Conservation (phyloP, 2,888 invertebrate species). For the Ectemnius cavifrons region DNA sequence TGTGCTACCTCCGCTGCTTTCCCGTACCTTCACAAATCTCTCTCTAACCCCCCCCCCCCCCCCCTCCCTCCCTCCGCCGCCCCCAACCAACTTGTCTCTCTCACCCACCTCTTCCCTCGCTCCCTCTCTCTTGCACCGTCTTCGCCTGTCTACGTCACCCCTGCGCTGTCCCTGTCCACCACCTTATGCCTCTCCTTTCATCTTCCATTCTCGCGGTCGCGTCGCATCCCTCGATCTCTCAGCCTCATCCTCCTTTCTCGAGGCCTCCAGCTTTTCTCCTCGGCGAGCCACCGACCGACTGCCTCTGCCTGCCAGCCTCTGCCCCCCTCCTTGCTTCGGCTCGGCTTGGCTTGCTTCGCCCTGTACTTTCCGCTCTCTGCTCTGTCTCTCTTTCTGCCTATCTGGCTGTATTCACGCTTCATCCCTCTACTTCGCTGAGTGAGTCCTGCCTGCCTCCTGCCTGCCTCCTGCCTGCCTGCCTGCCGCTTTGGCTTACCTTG, state of each 20-base stretch:
- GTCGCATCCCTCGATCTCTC: background rate
- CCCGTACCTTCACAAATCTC: slow-evolving; percentile 61
- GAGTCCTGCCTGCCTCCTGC: slow-evolving; percentile 1
- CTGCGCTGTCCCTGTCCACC: slow-evolving; percentile 11
- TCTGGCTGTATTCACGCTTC: slow-evolving; percentile 10
- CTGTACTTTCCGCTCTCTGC: slow-evolving; percentile 28
- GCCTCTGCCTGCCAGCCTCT: background rate
- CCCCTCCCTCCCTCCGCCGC: slow-evolving; percentile 2
- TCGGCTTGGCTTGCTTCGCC: slow-evolving; percentile 7
- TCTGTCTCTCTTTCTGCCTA: slow-evolving; percentile 9
- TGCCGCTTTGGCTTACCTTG: background rate
- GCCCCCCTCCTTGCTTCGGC: background rate
- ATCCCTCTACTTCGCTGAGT: slow-evolving; percentile 5
- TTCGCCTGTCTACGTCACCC: slow-evolving; percentile 21
- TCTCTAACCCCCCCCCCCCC: slow-evolving; percentile 25
- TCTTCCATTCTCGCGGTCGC: background rate
- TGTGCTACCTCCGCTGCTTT: slow-evolving; percentile 57
- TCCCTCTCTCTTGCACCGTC: slow-evolving; percentile 17
- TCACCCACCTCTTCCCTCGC: slow-evolving; percentile 5
- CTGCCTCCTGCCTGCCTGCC: background rate
- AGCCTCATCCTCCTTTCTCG: background rate
- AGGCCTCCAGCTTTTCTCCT: background rate
- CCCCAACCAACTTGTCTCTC: slow-evolving; percentile 15
- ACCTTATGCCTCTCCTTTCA: slow-evolving; percentile 19
- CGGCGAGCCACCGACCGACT: background rate